Base-by-base conservation (phyloP, 2,113 vertebrate species). In the Takifugu flavidus region DNA sequence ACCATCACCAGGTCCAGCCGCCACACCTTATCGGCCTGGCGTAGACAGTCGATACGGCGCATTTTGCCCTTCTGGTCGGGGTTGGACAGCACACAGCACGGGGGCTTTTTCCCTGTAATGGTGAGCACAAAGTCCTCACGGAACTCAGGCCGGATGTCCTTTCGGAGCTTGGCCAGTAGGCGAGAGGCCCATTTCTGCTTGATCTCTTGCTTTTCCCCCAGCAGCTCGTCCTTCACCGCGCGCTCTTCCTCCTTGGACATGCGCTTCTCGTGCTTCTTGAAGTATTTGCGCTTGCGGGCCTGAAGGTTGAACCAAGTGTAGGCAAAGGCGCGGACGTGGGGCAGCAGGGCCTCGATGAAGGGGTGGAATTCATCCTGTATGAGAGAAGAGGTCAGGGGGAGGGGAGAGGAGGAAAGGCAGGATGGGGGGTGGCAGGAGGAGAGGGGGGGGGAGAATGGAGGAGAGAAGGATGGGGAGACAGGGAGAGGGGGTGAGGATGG, bases 61-160 rank as follows among this genome's bases (percentile, higher is more conserved):
- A 98, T 98, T 92, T 98, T 98, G 92, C 95, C 95, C 93, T 98
- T 98, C 93, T 98, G 95, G 93, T 96, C 95, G 39, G 95, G 95
- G 91, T 98, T 98, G 92, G 95, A 98, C 88, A 98, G 93, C 81
- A 98, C 95, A 79, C 95, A 98, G 92, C 95, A 96, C 61, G 95
- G 94, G 67, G 95, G 91, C 92, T 96, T 96, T 89, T 96, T 98
- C 77, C 95, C 95, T 80, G 95, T 98, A 79, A 98, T 94, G 50
- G 92, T 94, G 82, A 98, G 95, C 92, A 98, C 95, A 94, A 98
- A 98, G 94, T 98, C 95, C 94, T 98, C 95, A 43, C 95, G 94
- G 88, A 95, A 96, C 91, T 98, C 95, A 74, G 95, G 95, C 90
- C 95, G 94, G 90, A 98, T 98, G 91, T 98, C 95, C 94, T 98